Conservation (phyloP, 2,797 vertebrate species). For the Glyptemys insculpta region DNA sequence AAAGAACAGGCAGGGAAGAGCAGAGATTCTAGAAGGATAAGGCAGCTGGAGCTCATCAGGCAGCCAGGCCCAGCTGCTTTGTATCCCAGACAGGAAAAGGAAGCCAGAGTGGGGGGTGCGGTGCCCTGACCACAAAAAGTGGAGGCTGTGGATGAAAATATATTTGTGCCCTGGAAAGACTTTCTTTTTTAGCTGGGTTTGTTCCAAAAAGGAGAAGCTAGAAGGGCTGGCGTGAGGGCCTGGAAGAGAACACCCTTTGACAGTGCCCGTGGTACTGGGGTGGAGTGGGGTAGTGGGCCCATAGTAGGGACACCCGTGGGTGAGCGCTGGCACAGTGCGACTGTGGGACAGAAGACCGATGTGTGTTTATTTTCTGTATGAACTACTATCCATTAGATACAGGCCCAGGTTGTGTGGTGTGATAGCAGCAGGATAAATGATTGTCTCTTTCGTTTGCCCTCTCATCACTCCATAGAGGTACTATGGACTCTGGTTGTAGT, state of each 20-base stretch:
- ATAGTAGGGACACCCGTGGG: accelerated
- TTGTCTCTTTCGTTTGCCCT: neutral
- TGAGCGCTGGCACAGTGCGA: neutral
- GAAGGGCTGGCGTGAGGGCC: accelerated
- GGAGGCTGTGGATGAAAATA: neutral
- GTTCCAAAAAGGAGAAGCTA: neutral
- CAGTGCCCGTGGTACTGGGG: neutral
- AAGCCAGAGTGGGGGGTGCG: neutral
- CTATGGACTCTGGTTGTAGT: neutral
- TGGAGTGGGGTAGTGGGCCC: neutral
- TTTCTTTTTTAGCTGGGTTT: neutral
- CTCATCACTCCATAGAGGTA: neutral
- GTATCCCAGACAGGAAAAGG: neutral
- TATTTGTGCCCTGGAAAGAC: neutral
- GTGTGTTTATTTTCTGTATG: neutral
- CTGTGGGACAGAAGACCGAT: neutral
- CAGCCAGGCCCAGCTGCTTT: neutral
- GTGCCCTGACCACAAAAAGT: neutral
- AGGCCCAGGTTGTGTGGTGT: accelerated
- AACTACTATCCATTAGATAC: neutral
- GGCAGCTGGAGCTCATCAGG: neutral
- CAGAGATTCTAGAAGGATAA: neutral
- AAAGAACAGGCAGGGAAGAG: neutral
- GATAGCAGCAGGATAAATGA: neutral
- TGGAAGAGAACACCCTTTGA: neutral